These are phyloP conservation scores for Prionace glauca DNA, from an alignment of 2,797 vertebrate species.

Conservation along the genomic window DNA sequence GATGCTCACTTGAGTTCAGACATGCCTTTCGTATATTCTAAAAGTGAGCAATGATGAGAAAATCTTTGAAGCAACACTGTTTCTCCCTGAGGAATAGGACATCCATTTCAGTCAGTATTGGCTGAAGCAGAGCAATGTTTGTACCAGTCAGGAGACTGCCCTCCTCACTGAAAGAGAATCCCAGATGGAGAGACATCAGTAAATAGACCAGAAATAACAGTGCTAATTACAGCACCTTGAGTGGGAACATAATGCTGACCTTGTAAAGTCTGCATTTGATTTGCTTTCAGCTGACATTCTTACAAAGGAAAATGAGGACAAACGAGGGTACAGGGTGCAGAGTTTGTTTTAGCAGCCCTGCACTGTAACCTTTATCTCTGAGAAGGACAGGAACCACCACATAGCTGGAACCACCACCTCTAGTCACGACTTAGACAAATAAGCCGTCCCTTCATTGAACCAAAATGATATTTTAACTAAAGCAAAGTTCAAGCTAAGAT, in stretches of 20 bases:
- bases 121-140: background rate
- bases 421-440: background rate
- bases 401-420: background rate
- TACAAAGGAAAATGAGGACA: background rate
- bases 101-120: background rate
- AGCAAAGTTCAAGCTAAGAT: background rate
- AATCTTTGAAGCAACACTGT: background rate
- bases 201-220: background rate
- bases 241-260: background rate
- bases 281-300: background rate
- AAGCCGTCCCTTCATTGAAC: background rate
- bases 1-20: background rate
- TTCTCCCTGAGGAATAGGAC: background rate
- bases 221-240: background rate
- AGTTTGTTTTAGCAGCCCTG: background rate
- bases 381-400: background rate
- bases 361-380: too few species aligned
- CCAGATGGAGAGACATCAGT: background rate
- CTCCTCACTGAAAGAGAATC: background rate
- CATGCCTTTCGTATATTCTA: background rate
- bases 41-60: background rate
- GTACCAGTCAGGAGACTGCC: background rate
- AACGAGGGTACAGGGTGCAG: background rate
- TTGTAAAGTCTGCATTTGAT: background rate
- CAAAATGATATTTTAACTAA: background rate